These are phyloP conservation scores for Myotis pilosus DNA, from an alignment of 2,797 vertebrate genomes.

Conservation along the genomic window DNA sequence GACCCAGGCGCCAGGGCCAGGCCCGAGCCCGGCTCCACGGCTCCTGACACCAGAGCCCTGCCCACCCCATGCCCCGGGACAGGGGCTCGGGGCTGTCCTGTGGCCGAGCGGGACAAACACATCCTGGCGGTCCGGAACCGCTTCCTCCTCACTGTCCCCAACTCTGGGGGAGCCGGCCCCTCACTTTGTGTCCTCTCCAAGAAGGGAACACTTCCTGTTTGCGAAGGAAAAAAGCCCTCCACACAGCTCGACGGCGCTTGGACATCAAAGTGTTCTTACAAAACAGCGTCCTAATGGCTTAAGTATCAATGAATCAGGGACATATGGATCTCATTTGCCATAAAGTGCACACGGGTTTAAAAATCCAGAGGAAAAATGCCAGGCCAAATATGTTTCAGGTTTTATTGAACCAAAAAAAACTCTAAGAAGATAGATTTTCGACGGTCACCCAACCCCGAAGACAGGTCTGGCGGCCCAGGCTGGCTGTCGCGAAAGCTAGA, in stretches of 20 bases:
- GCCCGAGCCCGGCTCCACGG: neutral
- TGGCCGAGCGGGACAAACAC: neutral
- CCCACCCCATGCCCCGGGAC: neutral
- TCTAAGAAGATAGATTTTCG: constrained; percentile 69
- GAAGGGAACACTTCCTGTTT: constrained; percentile 77
- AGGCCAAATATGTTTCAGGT: constrained; percentile 78
- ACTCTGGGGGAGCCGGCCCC: neutral
- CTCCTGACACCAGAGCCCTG: constrained; percentile 48
- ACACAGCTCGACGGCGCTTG: neutral
- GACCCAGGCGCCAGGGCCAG: constrained; percentile 52
- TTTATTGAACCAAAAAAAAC: constrained; percentile 74
- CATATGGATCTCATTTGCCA: constrained; percentile 78
- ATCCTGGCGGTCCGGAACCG: neutral
- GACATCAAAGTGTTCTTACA: constrained; percentile 78
- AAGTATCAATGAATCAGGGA: constrained; percentile 76
- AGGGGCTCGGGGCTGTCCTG: constrained; percentile 2
- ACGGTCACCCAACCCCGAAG: constrained; percentile 50
- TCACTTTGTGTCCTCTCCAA: neutral
- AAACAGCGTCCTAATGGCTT: constrained; percentile 74
- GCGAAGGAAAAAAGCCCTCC: constrained; percentile 7
- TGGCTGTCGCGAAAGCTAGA: neutral
- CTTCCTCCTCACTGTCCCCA: neutral
- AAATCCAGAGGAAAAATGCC: constrained; percentile 73
- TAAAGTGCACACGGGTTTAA: constrained; percentile 73
- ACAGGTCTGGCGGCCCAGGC: neutral